Base-by-base conservation (phyloP, 2,888 invertebrate species). In the Drosophila buzzatii region DNA sequence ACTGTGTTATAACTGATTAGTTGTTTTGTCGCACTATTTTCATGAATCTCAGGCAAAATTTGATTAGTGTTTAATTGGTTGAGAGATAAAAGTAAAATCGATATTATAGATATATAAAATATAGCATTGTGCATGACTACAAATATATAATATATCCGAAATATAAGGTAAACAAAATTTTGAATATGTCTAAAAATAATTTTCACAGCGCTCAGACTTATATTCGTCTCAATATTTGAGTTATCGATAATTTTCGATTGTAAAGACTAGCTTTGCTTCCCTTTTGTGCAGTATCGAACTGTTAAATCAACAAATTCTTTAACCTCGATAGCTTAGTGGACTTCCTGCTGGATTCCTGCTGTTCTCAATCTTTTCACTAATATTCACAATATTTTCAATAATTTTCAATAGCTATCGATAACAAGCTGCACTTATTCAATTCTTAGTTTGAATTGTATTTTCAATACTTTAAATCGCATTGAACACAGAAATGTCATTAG, bases 401-500 rank as follows among this genome's bases (percentile, higher is more conserved):
- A 33, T 33, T 10, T 3, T 33, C 33, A 8, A 33, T 33, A 33
- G 33, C 3, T 33, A 33, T 9, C 27, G 23, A 51, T 51, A 33
- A 33, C 18, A 33, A 51, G 33, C 33, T 12, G 33, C 10, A 3
- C 18, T 33, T 33, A 18, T 18, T 33, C n/a, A 18, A 31, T n/a
- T 6, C 5, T 5, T 31, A 6, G 5, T 7, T 31, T 49, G 31
- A 7, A 27, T 51, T 14, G 33, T 12, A 51, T 18, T 42, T 42
- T 2, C 7, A 44, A 20, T 41, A 41, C 42, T 20, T 42, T 8
- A n/a, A 33, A 12, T 20, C 42, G 16, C 44, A 39, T 12, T 31
- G 47, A 59, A 39, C 58, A 4, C 37, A 14, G 12, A 42, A 57
- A 70, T 59, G 44, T 67, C 66, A 79, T 79, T 58, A 66, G 33